A percentile compares a stretch with the other conserved stretches of the same genome.
These are phyloP conservation scores for Saxidomus purpurata DNA, from an alignment of 1,140 invertebrate species.

Conservation along the genomic window DNA sequence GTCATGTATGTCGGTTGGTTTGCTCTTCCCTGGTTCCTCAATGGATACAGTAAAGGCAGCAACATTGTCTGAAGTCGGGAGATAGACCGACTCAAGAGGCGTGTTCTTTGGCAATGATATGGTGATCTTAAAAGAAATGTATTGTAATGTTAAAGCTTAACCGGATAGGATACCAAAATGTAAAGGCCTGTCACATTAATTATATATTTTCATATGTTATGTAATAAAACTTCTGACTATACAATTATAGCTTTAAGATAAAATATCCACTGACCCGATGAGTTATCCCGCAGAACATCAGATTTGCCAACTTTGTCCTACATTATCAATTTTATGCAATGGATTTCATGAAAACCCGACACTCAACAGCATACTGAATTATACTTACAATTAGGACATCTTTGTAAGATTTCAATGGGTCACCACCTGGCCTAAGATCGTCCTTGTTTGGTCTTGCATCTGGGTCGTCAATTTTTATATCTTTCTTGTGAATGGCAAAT, in stretches of 20 bases:
- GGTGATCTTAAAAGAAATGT: constrained; percentile 14
- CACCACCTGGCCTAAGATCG: constrained; percentile 41
- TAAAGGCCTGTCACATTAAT: no score
- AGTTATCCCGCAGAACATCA: no score
- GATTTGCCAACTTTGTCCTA: no score
- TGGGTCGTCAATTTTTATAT: constrained; percentile 45
- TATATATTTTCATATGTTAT: no score
- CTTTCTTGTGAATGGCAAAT: constrained; percentile 25
- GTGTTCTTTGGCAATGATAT: constrained; percentile 23
- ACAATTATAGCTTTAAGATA: neutral
- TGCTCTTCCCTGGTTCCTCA: neutral
- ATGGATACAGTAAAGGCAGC: constrained; percentile 47
- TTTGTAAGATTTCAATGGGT: constrained; percentile 38
- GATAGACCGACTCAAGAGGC: constrained; percentile 29
- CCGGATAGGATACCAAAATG: no score
- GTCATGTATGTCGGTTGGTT: constrained; percentile 10
- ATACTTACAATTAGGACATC: constrained; percentile 34
- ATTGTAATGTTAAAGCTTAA: no score
- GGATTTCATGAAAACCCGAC: no score
- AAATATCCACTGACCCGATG: no score
- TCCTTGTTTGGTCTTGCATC: constrained; percentile 52
- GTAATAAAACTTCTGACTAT: no score
- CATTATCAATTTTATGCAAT: no score
- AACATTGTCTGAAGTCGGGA: constrained; percentile 56
- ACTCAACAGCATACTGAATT: no score